Evolutionary conservation across 37 sponge, comb jelly and placozoan genomes (phyloP).

Genomic region (Chondrilla cf. caribensis): DNA sequence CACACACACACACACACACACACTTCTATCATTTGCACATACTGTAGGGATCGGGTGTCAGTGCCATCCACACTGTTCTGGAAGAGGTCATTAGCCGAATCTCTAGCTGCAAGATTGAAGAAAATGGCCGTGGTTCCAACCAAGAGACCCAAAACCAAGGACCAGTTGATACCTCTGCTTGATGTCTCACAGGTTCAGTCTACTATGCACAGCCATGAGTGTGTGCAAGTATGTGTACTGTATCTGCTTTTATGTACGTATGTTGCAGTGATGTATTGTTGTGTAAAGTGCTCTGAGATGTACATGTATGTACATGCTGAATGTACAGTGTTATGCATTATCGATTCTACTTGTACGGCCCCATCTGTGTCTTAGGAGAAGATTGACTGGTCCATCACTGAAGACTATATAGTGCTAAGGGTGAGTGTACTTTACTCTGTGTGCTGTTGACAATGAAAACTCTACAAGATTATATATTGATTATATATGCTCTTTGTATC

Average conservation of each 20-base stretch:
- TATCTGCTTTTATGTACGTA: no score
- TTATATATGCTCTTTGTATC: no score
- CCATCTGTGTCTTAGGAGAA: conserved; percentile 52
- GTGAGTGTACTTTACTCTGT: no score
- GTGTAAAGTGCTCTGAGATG: background rate
- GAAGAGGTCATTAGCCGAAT: conserved; percentile 50
- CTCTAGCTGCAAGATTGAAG: conserved; percentile 53
- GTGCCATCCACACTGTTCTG: conserved; percentile 67
- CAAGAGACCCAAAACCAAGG: conserved; percentile 72
- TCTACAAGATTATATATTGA: no score
- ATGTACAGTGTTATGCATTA: no score
- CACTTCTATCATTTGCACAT: no score
- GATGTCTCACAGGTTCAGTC: conserved; percentile 30
- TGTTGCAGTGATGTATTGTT: background rate
- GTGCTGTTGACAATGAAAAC: no score
- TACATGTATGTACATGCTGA: no score
- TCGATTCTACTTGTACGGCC: no score
- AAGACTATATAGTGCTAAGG: conserved; percentile 83
- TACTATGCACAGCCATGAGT: no score
- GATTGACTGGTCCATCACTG: conserved; percentile 64
- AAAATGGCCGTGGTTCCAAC: conserved; percentile 52
- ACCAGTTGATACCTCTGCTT: conserved; percentile 69
- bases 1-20: no score
- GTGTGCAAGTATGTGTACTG: no score
- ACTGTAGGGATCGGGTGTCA: conserved; percentile 19